A percentile compares a stretch with the other conserved stretches of the same genome.
Evolutionary conservation across 2,888 invertebrate species (phyloP).

Genomic region (Dynastes maya): DNA sequence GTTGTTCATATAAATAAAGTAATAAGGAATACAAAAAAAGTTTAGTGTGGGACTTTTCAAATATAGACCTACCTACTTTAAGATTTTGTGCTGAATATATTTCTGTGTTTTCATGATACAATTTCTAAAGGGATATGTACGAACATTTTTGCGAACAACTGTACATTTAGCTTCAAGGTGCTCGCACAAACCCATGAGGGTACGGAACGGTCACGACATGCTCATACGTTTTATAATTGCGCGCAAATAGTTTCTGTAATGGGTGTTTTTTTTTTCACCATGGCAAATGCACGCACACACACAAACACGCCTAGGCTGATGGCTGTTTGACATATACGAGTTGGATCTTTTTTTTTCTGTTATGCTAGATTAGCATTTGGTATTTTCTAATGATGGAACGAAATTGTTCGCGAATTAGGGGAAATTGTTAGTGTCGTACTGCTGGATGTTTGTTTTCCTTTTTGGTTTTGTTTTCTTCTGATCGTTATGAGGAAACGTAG

Average conservation of each 20-base stretch:
- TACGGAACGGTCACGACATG: conserved; percentile 29
- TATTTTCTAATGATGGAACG: conserved; percentile 28
- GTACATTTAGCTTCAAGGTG: too few species aligned
- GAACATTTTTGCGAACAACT: too few species aligned
- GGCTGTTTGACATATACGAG: conserved; percentile 26
- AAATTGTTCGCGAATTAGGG: conserved; percentile 30
- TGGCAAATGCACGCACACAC: background rate
- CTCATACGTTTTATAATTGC: conserved; percentile 36
- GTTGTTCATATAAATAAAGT: too few species aligned
- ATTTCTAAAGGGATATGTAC: too few species aligned
- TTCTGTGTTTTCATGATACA: too few species aligned
- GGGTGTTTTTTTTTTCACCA: conserved; percentile 1
- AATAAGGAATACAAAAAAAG: too few species aligned
- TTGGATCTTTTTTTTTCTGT: background rate
- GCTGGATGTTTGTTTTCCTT: background rate
- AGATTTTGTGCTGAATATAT: too few species aligned
- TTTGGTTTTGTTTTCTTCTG: too few species aligned
- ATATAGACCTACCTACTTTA: too few species aligned
- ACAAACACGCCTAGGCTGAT: background rate
- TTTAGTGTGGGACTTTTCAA: too few species aligned
- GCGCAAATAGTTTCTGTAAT: conserved; percentile 36
- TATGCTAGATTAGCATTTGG: conserved; percentile 15
- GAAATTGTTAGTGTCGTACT: conserved; percentile 5
- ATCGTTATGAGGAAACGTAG: too few species aligned
- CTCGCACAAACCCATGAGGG: background rate